These are phyloP conservation scores for Gnatocerus cornutus DNA, from an alignment of 2,888 invertebrate species.

Conservation along the genomic window DNA sequence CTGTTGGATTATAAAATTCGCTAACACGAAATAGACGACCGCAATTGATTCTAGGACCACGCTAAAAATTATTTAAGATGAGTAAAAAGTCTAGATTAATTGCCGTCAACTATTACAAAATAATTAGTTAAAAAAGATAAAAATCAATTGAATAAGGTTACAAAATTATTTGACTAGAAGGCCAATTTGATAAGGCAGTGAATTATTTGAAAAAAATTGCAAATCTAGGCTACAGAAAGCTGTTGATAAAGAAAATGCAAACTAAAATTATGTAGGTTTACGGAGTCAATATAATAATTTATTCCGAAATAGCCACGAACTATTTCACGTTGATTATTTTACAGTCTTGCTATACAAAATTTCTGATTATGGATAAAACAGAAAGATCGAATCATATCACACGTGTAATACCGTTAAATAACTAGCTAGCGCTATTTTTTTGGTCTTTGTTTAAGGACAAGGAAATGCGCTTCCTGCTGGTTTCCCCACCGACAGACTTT, in stretches of 20 bases:
- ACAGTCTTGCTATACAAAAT: constrained; percentile 41
- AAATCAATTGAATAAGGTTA: constrained; percentile 13
- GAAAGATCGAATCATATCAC: constrained; percentile 36
- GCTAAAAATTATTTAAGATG: constrained; percentile 12
- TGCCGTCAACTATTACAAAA: constrained; percentile 14
- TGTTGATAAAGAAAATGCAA: constrained; percentile 24
- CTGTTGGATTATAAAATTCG: constrained; percentile 16
- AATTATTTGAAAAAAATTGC: constrained; percentile 33
- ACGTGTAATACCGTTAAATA: constrained; percentile 31
- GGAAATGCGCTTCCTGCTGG: constrained; percentile 71
- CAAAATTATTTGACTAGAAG: constrained; percentile 50
- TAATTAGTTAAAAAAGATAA: constrained; percentile 20
- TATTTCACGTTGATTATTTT: constrained; percentile 29
- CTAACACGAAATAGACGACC: constrained; percentile 5
- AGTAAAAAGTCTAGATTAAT: constrained; percentile 2
- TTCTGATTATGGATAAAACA: constrained; percentile 34
- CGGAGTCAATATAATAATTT: constrained; percentile 34
- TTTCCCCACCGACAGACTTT: constrained; percentile 67
- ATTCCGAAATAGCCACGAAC: constrained; percentile 24
- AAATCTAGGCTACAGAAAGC: constrained; percentile 28
- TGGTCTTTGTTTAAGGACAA: constrained; percentile 70
- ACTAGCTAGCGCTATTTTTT: constrained; percentile 54
- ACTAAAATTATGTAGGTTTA: constrained; percentile 31
- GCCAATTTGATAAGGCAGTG: constrained; percentile 51
- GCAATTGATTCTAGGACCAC: background rate